These are phyloP conservation scores for Ariolimax columbianus DNA, from an alignment of 2,888 invertebrate species.

Conservation along the genomic window DNA sequence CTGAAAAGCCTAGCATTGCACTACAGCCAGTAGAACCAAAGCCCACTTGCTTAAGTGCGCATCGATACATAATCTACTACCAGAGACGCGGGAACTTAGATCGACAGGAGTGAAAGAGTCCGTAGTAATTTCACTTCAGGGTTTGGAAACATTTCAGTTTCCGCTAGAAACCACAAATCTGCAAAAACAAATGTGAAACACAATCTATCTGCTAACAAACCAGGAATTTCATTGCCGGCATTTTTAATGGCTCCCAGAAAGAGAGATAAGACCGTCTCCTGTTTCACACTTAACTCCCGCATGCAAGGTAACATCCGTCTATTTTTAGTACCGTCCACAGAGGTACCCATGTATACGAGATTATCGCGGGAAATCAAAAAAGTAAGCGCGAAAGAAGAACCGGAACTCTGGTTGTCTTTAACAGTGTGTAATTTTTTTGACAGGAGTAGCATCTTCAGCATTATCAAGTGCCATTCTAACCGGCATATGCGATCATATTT, in stretches of 20 bases:
- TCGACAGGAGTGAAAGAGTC: too few species aligned
- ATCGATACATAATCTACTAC: too few species aligned
- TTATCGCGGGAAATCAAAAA: background rate
- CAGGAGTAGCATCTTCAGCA: too few species aligned
- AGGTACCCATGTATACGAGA: background rate
- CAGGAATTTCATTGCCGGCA: background rate
- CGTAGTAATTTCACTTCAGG: background rate
- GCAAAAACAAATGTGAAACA: background rate
- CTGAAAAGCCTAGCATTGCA: too few species aligned
- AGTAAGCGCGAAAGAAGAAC: background rate
- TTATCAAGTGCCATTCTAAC: too few species aligned
- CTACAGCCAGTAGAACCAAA: too few species aligned
- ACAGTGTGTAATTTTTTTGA: background rate
- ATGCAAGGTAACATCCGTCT: background rate
- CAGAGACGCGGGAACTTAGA: too few species aligned
- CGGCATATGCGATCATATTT: too few species aligned
- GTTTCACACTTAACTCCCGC: background rate
- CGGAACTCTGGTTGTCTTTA: constrained; percentile 9
- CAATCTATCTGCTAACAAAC: constrained; percentile 4
- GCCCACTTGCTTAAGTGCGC: too few species aligned
- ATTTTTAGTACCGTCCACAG: background rate
- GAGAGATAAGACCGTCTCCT: background rate
- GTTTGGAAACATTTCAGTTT: background rate
- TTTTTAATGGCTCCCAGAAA: constrained; percentile 17
- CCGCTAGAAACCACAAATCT: background rate